phyloP scores from a whole-genome alignment of 1,140 invertebrate genomes.

The Chelonus insularis region DNA sequence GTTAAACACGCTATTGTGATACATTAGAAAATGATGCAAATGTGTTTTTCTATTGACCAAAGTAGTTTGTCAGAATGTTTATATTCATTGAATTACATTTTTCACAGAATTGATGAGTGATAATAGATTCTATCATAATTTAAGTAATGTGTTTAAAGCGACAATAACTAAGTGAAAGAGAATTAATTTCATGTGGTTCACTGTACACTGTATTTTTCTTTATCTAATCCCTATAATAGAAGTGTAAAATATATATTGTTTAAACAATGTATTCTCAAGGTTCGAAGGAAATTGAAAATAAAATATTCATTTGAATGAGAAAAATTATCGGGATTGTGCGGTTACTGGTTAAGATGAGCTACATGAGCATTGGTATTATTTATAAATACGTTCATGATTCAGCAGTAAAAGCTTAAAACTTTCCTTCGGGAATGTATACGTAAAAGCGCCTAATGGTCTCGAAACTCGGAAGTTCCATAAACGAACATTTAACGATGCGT shows the following conservation, averaged over 20 bases:
- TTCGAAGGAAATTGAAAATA: no score
- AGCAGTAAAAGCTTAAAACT: constrained; percentile 32
- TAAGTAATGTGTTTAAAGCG: no score
- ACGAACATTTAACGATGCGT: constrained; percentile 36
- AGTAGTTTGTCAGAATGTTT: neutral
- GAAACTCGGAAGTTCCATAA: constrained; percentile 40
- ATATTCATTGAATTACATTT: neutral
- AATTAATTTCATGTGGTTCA: no score
- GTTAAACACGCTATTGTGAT: constrained; percentile 21
- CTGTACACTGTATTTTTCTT: no score
- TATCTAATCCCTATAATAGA: no score
- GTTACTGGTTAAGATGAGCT: neutral
- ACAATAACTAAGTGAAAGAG: no score
- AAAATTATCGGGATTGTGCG: neutral
- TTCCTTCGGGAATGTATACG: constrained; percentile 18
- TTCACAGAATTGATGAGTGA: neutral
- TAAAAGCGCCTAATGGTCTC: constrained; percentile 34
- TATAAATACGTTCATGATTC: constrained; percentile 44
- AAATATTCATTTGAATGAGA: no score
- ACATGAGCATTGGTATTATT: constrained; percentile 32
- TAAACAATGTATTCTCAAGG: no score
- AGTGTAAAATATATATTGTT: no score
- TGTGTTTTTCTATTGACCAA: neutral
- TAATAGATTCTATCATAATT: no score
- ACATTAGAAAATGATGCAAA: constrained; percentile 12